Percentiles rank a stretch among this genome's conserved stretches.
Evolutionary conservation across 2,797 vertebrate genomes (phyloP).

Genomic region (Sebastiscus tertius): DNA sequence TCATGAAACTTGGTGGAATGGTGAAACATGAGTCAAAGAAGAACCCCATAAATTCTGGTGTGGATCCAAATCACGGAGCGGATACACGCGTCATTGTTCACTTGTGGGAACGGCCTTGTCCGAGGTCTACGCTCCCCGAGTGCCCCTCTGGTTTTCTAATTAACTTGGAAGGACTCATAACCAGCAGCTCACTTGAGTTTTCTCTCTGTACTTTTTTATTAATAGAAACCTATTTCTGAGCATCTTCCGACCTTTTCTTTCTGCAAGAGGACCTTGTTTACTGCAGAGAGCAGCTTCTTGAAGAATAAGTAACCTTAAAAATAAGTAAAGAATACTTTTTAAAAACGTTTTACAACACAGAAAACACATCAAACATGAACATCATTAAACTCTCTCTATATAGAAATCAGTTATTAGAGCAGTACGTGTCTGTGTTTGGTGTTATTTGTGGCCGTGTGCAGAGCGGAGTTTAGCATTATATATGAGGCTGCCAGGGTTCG

Average conservation of each 20-base stretch:
- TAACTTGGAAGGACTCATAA: neutral
- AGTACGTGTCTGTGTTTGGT: neutral
- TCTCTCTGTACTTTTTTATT: neutral
- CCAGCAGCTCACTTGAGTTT: neutral
- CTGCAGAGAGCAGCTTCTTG: neutral
- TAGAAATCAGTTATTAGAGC: no score
- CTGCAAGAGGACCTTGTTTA: neutral
- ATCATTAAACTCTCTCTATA: no score
- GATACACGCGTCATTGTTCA: fast-evolving
- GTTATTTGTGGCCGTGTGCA: neutral
- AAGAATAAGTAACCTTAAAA: neutral
- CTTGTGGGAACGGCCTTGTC: neutral
- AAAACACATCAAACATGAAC: neutral
- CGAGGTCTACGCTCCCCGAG: neutral
- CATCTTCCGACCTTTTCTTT: neutral
- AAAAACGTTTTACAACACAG: neutral
- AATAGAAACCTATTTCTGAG: neutral
- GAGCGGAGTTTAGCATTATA: neutral
- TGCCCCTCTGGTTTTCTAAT: neutral
- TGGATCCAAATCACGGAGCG: neutral
- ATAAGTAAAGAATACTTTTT: neutral
- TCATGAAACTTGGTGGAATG: neutral
- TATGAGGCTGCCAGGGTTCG: slow-evolving; percentile 9
- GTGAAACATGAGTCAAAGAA: neutral
- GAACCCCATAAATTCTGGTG: neutral